These are phyloP conservation scores for Notospermus geniculatus DNA, from an alignment of 1,140 invertebrate species.

Conservation along the genomic window DNA sequence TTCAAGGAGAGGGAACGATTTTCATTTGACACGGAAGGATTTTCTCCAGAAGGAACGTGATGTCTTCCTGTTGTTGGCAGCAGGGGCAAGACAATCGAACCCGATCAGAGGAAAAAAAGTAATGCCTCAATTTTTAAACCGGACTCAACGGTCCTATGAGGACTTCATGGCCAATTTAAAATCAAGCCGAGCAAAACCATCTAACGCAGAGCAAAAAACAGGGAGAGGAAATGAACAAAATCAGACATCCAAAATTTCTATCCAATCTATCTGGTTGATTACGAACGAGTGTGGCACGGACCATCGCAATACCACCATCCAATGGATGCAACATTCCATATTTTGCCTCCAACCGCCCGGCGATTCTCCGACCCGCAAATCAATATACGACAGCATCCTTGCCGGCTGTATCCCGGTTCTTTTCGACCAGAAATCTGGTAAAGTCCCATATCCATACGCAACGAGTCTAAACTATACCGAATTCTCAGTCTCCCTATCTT, in stretches of 20 bases:
- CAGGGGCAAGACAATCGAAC: constrained; percentile 5
- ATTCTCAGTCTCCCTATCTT: constrained; percentile 29
- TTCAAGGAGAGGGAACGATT: too few relatives aligned
- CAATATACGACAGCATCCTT: constrained; percentile 37
- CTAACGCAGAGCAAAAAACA: too few relatives aligned
- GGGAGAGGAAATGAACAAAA: too few relatives aligned
- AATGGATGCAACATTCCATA: constrained; percentile 36
- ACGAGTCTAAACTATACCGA: constrained; percentile 23
- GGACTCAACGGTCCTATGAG: constrained; percentile 17
- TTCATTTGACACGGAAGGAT: too few relatives aligned
- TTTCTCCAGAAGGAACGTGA: constrained; percentile 15
- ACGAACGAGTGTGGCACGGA: constrained; percentile 28
- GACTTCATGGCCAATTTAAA: constrained; percentile 4
- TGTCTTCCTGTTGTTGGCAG: constrained; percentile 23
- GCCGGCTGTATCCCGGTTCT: constrained; percentile 42
- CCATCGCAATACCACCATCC: constrained; percentile 25
- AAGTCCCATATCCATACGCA: constrained; percentile 30
- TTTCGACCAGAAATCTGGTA: constrained; percentile 17
- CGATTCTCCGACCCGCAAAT: constrained; percentile 41
- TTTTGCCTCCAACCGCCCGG: constrained; percentile 42
- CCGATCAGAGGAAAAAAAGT: constrained; percentile 24
- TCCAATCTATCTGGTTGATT: constrained; percentile 23
- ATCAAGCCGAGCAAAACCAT: too few relatives aligned
- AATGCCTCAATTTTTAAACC: constrained; percentile 31
- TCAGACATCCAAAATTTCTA: too few relatives aligned